A percentile compares a stretch with the other conserved stretches of the same genome.
phyloP scores from a whole-genome alignment of 2,113 vertebrate species.

The Oreochromis tanganicae region DNA sequence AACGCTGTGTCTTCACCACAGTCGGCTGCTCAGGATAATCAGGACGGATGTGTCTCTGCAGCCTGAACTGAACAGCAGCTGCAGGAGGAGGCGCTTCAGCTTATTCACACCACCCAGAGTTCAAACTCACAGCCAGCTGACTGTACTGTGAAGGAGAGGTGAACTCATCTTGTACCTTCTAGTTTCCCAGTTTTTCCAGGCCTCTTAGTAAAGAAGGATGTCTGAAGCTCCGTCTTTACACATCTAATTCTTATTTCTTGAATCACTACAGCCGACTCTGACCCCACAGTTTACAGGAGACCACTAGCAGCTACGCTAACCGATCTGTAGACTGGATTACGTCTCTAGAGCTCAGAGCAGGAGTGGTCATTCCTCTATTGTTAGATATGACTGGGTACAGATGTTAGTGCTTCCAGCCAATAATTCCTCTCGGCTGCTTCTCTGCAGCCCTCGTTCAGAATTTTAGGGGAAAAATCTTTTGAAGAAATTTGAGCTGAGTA shows the following conservation, averaged over 20 bases:
- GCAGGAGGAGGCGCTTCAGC: background rate
- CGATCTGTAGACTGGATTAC: background rate
- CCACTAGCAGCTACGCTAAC: background rate
- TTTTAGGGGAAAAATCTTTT: background rate
- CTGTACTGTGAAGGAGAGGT: background rate
- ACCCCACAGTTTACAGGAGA: background rate
- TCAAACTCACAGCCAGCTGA: background rate
- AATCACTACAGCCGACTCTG: background rate
- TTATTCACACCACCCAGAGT: background rate
- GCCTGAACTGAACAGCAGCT: background rate
- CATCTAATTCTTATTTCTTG: background rate
- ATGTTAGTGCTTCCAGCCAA: background rate
- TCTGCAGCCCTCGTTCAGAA: background rate
- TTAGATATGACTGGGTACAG: background rate
- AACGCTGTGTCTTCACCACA: background rate
- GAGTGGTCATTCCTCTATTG: background rate
- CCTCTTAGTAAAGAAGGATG: background rate
- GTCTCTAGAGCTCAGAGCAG: background rate
- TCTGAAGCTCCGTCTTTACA: background rate
- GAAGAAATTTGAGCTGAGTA: background rate
- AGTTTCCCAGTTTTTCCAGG: background rate
- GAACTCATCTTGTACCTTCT: background rate
- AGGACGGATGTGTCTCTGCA: constrained; percentile 54
- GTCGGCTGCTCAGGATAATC: constrained; percentile 9
- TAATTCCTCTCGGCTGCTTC: background rate